These are phyloP conservation scores for Thumatha senex DNA, from an alignment of 2,888 invertebrate genomes.

Conservation along the genomic window DNA sequence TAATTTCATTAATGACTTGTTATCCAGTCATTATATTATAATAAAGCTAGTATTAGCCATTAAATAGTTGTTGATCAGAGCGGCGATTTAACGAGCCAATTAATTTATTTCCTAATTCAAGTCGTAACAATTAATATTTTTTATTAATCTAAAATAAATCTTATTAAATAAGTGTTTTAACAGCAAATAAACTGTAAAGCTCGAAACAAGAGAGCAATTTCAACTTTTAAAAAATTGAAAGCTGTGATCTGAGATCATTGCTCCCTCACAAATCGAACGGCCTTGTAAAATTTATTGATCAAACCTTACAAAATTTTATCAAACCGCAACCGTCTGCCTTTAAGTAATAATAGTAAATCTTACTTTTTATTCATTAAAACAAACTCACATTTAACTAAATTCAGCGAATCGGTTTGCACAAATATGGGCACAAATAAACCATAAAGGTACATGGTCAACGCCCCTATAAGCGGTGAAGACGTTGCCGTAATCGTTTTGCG, in stretches of 20 bases:
- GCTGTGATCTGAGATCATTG: conserved; percentile 2
- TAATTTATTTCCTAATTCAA: not conserved
- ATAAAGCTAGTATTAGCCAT: not conserved
- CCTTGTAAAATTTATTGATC: conserved; percentile 1
- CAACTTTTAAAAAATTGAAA: not conserved
- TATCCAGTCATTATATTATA: not conserved
- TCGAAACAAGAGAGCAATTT: too few species aligned
- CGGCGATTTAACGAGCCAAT: not conserved
- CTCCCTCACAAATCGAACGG: not conserved
- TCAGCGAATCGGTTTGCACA: not conserved
- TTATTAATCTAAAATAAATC: too few species aligned
- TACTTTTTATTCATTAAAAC: not conserved
- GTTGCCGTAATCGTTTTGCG: not conserved
- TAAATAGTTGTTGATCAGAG: not conserved
- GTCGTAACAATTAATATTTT: not conserved
- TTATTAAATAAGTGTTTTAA: not conserved
- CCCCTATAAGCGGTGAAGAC: not conserved
- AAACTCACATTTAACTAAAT: not conserved
- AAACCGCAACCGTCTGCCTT: not conserved
- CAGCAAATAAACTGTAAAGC: not conserved
- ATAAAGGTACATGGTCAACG: not conserved
- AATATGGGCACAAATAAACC: not conserved
- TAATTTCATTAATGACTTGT: too few species aligned
- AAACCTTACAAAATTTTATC: not conserved
- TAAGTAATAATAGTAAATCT: not conserved